phyloP scores from a whole-genome alignment of 2,797 vertebrate genomes.

The Sebastolobus alascanus region DNA sequence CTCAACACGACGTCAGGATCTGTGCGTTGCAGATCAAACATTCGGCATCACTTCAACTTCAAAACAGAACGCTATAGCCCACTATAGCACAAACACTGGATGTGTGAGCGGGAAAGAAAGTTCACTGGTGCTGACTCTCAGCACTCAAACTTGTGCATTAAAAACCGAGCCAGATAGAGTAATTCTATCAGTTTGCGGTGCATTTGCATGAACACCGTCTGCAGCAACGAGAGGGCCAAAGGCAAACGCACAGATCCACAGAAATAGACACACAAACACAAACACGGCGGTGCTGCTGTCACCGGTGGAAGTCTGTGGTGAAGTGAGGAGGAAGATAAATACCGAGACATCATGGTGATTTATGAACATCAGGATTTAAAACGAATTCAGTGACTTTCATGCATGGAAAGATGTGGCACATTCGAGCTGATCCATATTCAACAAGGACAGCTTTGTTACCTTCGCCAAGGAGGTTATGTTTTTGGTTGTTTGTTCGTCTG shows the following conservation, averaged over 20 bases:
- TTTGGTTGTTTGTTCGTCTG: not conserved
- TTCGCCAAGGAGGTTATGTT: not conserved
- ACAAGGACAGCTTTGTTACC: slow-evolving; percentile 36
- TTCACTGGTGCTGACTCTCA: slow-evolving; percentile 11
- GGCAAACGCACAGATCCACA: slow-evolving; percentile 21
- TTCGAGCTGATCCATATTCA: slow-evolving; percentile 62
- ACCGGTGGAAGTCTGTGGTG: slow-evolving; percentile 25
- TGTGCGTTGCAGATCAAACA: slow-evolving; percentile 44
- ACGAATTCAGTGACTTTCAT: slow-evolving; percentile 69
- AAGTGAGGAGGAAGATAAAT: slow-evolving; percentile 43
- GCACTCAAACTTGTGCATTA: not conserved
- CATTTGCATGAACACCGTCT: slow-evolving; percentile 4
- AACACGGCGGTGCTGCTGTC: not conserved
- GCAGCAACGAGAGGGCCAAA: not conserved
- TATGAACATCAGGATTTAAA: slow-evolving; percentile 46
- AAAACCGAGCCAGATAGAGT: slow-evolving; percentile 17
- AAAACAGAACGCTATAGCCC: not conserved
- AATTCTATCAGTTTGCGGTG: slow-evolving; percentile 1
- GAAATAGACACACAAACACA: slow-evolving; percentile 22
- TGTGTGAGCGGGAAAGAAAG: slow-evolving; percentile 3
- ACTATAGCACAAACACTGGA: not conserved
- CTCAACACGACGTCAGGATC: not conserved
- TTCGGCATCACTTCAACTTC: slow-evolving; percentile 10
- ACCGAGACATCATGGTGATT: slow-evolving; percentile 47
- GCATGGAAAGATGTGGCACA: slow-evolving; percentile 21